Evolutionary conservation across 2,888 invertebrate genomes (phyloP), one percentile per base, ranked within the genome.

Genomic region (Tineola bisselliella): DNA sequence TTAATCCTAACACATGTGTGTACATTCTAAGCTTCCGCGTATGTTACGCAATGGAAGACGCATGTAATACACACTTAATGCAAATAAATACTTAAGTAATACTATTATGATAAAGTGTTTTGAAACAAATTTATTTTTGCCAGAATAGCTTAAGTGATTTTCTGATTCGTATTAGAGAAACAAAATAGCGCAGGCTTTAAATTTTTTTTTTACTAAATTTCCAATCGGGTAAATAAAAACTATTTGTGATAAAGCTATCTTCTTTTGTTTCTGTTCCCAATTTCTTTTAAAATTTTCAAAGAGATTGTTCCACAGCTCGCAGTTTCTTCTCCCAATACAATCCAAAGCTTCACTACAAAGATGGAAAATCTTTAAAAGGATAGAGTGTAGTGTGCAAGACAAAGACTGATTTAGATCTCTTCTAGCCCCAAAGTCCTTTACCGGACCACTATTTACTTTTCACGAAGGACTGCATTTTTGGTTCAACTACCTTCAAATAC

Each of bases 301-400:
- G 54, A 54, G 54, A 54, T 54, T 54, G 54, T 25, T 8, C 19
- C 12, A 25, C 54, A 54, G 25, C 25, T 48, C 48, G 15, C 48
- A 13, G 15, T n/a, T 48, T 48, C 54, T 19, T 54, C 25, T 19
- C n/a, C 54, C 54, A 78, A 79, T 76, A 79, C 77, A 79, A 78
- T 76, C 72, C 74, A 71, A 66, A 75, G 75, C 72, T 44, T 13
- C 15, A 75, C 75, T 69, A 73, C 75, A 79, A 79, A 79, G 78
- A 79, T 79, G 74, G 76, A 74, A 80, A 84, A 84, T 84, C 83
- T 81, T 81, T 81, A 84, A 84, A 81, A 82, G 82, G 77, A 77
- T 81, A 75, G 77, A 78, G 79, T 82, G 84, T 81, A 83, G 79
- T 25, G 58, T 71, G 74, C 75, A 75, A 84, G 82, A 84, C 83